Percentiles rank a stretch among this genome's conserved stretches.
These are phyloP conservation scores for Aelia acuminata DNA, from an alignment of 2,888 invertebrate genomes.

Conservation along the genomic window DNA sequence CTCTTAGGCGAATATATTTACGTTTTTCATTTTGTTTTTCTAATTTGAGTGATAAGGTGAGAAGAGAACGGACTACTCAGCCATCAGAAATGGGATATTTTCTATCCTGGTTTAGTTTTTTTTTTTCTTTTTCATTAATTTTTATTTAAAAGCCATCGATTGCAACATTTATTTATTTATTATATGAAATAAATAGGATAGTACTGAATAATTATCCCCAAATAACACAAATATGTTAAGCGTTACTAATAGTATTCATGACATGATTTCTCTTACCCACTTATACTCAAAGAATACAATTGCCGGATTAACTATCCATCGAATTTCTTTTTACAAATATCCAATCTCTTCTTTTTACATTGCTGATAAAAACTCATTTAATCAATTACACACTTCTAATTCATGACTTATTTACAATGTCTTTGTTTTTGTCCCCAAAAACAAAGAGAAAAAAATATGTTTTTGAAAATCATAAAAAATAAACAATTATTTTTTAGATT, in stretches of 20 bases:
- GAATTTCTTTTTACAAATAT: not conserved
- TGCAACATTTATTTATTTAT: not conserved
- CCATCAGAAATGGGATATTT: not conserved
- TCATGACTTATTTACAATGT: not conserved
- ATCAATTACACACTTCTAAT: slow-evolving; percentile 1
- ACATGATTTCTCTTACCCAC: not conserved
- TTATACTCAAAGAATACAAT: slow-evolving; percentile 5
- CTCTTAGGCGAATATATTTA: slow-evolving; percentile 49
- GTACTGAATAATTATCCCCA: not conserved
- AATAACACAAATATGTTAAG: not conserved
- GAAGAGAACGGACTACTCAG: slow-evolving; percentile 39
- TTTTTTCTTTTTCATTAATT: not conserved
- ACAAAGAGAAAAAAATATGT: not conserved
- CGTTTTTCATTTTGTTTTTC: slow-evolving; percentile 8
- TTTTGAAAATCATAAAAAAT: not conserved
- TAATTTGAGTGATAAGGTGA: slow-evolving; percentile 33
- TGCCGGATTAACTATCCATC: not conserved
- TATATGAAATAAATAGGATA: not conserved
- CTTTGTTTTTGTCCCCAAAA: not conserved
- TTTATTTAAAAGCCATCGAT: not conserved
- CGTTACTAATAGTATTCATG: not conserved
- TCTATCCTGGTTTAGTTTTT: not conserved
- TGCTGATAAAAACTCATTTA: slow-evolving; percentile 50
- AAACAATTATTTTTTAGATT: not conserved
- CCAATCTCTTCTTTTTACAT: slow-evolving; percentile 13